Base-by-base conservation (phyloP, 2,888 invertebrate genomes). In the Mechanitis mazaeus region DNA sequence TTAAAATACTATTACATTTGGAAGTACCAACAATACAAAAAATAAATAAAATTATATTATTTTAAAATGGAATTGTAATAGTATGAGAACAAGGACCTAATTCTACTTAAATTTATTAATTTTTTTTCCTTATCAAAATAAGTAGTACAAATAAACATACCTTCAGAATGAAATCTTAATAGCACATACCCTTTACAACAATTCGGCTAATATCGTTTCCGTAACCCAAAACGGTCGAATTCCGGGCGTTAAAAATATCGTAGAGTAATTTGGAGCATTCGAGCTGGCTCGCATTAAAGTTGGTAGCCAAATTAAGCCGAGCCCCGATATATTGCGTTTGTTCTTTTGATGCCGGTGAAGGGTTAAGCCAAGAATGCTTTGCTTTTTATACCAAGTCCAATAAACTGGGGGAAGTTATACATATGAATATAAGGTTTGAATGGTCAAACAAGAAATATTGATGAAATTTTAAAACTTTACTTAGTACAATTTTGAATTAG, bases 331-430 rank as follows among this genome's bases (percentile, higher is more conserved):
- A 89, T 89, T 89, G 88, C 87, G 87, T 89, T 89, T 89, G 89
- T 89, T 89, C 89, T 89, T 89, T 89, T 89, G 88, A 89, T 83
- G 87, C 74, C 81, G 78, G 79, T 85, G 84, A 91, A 91, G 90
- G 90, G 91, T 91, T 91, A 85, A 85, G 86, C 85, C 87, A 90
- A 91, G 90, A 90, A 90, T 90, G 89, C 90, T 87, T 87, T 85
- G 87, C 84, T 90, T 90, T 90, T 90, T 90, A 87, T 83, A 83
- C 79, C 75, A 79, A 83, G 80, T 82, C 82, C 83, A 84, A 84
- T 86, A 84, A 81, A 79, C 75, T 68, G 71, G 75, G 79, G 78
- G 63, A 71, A 73, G 73, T 56, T 50, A 54, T 56, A 53, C 55
- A 63, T 59, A 56, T 55, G 61, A 38, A 54, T 59, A 47, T 45